These are phyloP conservation scores for Boloria selene DNA, from an alignment of 2,888 invertebrate species.

Conservation along the genomic window DNA sequence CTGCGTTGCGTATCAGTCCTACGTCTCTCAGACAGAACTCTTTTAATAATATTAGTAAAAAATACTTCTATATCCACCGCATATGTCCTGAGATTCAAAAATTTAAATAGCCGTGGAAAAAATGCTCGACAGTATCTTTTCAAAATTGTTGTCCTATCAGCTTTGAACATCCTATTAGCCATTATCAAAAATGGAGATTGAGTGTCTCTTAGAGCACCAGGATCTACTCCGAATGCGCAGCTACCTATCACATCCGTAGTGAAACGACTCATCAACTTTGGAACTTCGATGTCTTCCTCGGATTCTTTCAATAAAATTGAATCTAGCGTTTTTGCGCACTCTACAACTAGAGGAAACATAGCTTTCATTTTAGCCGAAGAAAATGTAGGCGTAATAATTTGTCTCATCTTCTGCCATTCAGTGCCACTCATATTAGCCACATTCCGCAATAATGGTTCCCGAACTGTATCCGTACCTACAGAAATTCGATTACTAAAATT, in stretches of 20 bases:
- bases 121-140: slow-evolving; percentile 73
- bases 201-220: slow-evolving; percentile 64
- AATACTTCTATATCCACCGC: slow-evolving; percentile 69
- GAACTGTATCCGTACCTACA: slow-evolving; percentile 67
- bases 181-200: slow-evolving; percentile 73
- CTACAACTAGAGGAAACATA: slow-evolving; percentile 73
- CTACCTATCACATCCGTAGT: slow-evolving; percentile 77
- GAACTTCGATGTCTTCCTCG: slow-evolving; percentile 62
- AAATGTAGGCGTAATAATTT: slow-evolving; percentile 74
- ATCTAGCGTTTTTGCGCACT: slow-evolving; percentile 66
- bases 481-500: slow-evolving; percentile 71
- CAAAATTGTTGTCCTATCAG: slow-evolving; percentile 61
- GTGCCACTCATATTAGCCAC: slow-evolving; percentile 75
- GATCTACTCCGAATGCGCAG: slow-evolving; percentile 75
- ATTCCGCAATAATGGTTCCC: slow-evolving; percentile 74
- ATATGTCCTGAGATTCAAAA: slow-evolving; percentile 71
- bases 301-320: slow-evolving; percentile 53
- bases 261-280: slow-evolving; percentile 66
- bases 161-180: slow-evolving; percentile 75
- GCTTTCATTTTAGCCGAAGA: slow-evolving; percentile 78
- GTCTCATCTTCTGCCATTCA: slow-evolving; percentile 75
- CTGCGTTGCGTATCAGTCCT: slow-evolving; percentile 58
- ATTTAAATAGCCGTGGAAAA: slow-evolving; percentile 69
- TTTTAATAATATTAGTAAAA: slow-evolving; percentile 67
- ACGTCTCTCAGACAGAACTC: slow-evolving; percentile 68